A percentile compares a stretch with the other conserved stretches of the same genome.
Evolutionary conservation across 1,140 invertebrate genomes (phyloP).

Genomic region (Drosophila kurseongensis): DNA sequence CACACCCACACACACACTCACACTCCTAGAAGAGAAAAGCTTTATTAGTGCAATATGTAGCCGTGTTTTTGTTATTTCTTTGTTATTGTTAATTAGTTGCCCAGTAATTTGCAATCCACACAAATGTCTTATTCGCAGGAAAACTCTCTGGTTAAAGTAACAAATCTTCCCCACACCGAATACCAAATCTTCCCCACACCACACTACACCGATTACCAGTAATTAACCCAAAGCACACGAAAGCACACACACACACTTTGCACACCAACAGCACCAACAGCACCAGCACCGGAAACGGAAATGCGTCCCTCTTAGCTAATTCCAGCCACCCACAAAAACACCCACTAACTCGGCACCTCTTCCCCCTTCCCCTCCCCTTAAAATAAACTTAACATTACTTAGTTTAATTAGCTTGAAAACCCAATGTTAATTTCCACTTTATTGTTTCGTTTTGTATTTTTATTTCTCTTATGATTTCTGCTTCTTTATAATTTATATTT

Average conservation of each 20-base stretch:
- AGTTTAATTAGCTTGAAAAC: slow-evolving; percentile 73
- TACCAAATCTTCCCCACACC: slow-evolving; percentile 31
- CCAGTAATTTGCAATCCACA: slow-evolving; percentile 61
- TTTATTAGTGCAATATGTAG: slow-evolving; percentile 80
- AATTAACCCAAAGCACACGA: slow-evolving; percentile 41
- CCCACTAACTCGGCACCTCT: slow-evolving; percentile 14
- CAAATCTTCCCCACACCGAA: slow-evolving; percentile 43
- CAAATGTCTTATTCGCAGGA: slow-evolving; percentile 72
- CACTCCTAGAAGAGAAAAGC: slow-evolving; percentile 57
- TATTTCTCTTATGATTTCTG: slow-evolving; percentile 44
- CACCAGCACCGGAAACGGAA: slow-evolving; percentile 77
- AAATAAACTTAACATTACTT: slow-evolving; percentile 56
- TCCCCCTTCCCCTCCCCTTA: slow-evolving; percentile 6
- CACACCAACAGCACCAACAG: slow-evolving; percentile 20
- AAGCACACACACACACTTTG: slow-evolving; percentile 27
- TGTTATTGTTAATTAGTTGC: slow-evolving; percentile 56
- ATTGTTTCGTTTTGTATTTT: slow-evolving; percentile 40
- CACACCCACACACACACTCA: slow-evolving; percentile 24
- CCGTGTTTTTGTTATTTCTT: slow-evolving; percentile 44
- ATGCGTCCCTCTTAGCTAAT: slow-evolving; percentile 64
- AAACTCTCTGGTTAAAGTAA: slow-evolving; percentile 71
- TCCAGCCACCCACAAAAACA: slow-evolving; percentile 38
- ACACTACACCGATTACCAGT: slow-evolving; percentile 5
- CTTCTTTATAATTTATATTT: slow-evolving; percentile 56
- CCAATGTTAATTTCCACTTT: slow-evolving; percentile 33